Evolutionary conservation across 1,140 invertebrate species (phyloP), one percentile per base, ranked within the genome.

Genomic region (Pogonomyrmex californicus): DNA sequence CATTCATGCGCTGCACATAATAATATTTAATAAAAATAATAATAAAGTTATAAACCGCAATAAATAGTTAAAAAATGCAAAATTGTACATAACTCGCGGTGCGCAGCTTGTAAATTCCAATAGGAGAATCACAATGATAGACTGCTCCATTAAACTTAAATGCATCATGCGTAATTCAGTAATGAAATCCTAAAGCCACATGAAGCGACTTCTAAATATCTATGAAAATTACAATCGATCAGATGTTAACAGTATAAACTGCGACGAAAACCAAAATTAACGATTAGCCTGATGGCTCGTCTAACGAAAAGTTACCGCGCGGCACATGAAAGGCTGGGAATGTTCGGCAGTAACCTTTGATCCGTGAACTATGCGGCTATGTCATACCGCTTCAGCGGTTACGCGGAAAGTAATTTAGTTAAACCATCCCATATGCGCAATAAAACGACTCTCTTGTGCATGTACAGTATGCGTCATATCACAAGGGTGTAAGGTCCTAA

Each of bases 391-490:
- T 89, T 82, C 79, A 82, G 91, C 82, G 91, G 90, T 89, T 91
- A 88, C 77, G 86, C 82, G 83, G 87, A 88, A 91, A 91, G 88
- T 91, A 91, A 91, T 91, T 91, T 91, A 91, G 86, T 91, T 91
- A 91, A 91, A 89, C 82, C 90, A 88, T 91, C 79, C 88, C 79
- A 85, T 90, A 88, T 85, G 81, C 75, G 79, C 88, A 91, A 91
- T 91, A 86, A 88, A 91, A 91, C 82, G 82, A 73, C 73, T 89
- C 78, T 70, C 54, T 76, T 63, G 41, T 86, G 75, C 65, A 78
- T 65, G 63, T 44, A 85, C 62, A 76, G 63, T 51, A 71, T 76
- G 41, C 56, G 86, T 70, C 66, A 81, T 90, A 85, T 76, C 68
- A 54, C 12, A 60, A 56, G 56, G 58, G 81, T 60, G 70, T 76